A percentile compares a stretch with the other conserved stretches of the same genome.
phyloP scores from a whole-genome alignment of 2,113 vertebrate genomes.

The Plotosus lineatus region DNA sequence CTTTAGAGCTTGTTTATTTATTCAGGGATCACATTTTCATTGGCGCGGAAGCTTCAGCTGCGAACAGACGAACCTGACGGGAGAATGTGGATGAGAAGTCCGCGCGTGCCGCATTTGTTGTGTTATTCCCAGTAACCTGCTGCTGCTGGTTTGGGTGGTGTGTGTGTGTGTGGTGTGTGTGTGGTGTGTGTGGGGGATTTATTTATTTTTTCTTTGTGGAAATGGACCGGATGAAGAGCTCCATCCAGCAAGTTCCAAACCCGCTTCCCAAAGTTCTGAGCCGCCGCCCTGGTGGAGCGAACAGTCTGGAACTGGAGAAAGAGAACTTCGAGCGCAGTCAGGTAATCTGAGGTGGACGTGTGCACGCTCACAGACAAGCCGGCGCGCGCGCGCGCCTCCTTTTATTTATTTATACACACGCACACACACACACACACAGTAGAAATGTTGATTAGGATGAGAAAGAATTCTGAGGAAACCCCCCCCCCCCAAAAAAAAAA shows the following conservation, averaged over 20 bases:
- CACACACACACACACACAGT: not conserved
- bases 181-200: not conserved
- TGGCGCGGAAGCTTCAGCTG: not conserved
- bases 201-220: conserved; percentile 36
- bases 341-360: conserved; percentile 63
- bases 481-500: too few species aligned
- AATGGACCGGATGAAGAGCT: conserved; percentile 87
- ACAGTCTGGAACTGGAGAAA: conserved; percentile 80
- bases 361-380: not conserved
- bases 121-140: not conserved
- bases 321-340: conserved; percentile 86
- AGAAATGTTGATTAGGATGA: too few species aligned
- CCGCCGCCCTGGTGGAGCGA: conserved; percentile 77
- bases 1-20: not conserved
- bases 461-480: too few species aligned
- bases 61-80: not conserved
- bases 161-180: not conserved
- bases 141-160: not conserved
- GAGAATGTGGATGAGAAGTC: not conserved
- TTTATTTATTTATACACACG: not conserved
- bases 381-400: not conserved
- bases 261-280: conserved; percentile 84
- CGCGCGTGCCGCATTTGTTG: not conserved
- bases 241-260: conserved; percentile 87
- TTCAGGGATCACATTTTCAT: not conserved